Conservation (phyloP, 2,113 vertebrate genomes). For the Oreotrochilus melanogaster region DNA sequence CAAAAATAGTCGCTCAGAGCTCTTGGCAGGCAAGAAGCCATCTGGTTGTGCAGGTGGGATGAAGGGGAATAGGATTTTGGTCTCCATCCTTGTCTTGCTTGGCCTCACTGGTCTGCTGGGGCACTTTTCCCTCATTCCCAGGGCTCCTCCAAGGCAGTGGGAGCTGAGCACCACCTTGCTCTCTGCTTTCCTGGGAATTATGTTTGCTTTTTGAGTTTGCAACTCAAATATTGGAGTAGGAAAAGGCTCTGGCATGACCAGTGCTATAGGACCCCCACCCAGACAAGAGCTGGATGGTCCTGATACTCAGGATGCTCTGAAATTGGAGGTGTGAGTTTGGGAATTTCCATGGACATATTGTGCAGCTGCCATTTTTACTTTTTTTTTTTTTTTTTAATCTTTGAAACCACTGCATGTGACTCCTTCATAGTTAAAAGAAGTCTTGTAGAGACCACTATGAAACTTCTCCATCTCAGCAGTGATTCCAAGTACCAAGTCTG, state of each 20-base stretch:
- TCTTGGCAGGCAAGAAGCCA: background rate
- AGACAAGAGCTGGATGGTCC: rapidly evolving
- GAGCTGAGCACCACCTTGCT: background rate
- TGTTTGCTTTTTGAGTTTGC: background rate
- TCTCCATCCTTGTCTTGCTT: background rate
- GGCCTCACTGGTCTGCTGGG: background rate
- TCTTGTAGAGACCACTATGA: too few relatives aligned
- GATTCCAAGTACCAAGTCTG: background rate
- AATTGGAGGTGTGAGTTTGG: rapidly evolving
- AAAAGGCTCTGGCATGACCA: background rate
- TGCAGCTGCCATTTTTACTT: rapidly evolving
- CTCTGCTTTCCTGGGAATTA: background rate
- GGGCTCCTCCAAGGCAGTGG: rapidly evolving
- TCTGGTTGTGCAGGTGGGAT: background rate
- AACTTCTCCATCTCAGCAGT: background rate
- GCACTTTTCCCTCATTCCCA: background rate
- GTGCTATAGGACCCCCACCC: background rate
- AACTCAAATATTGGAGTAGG: background rate
- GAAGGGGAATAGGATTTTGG: background rate
- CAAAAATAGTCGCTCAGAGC: background rate
- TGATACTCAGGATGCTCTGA: background rate
- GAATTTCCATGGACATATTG: rapidly evolving
- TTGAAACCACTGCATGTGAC: rapidly evolving
- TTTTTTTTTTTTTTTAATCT: background rate
- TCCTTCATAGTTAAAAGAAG: background rate